A percentile compares a stretch with the other conserved stretches of the same genome.
Evolutionary conservation across 1,140 invertebrate genomes (phyloP).

Genomic region (Leptopilina boulardi): DNA sequence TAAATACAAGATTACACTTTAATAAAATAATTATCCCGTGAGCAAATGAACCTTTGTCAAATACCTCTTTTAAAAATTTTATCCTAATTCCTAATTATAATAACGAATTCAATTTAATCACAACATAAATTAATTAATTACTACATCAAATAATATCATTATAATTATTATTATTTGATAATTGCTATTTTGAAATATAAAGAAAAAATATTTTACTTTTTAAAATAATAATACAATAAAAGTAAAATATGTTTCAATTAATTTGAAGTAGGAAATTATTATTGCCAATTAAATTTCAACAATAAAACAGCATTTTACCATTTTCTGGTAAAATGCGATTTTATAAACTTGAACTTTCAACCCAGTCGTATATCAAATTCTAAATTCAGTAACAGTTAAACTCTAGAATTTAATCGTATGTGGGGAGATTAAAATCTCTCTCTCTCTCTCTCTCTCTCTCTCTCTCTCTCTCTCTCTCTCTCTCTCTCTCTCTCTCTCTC

Average conservation of each 20-base stretch:
- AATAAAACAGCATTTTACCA: background rate
- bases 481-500: too few species aligned
- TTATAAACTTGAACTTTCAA: background rate
- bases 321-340: background rate
- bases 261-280: background rate
- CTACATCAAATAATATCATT: too few species aligned
- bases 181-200: too few species aligned
- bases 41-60: background rate
- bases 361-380: background rate
- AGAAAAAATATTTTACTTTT: too few species aligned
- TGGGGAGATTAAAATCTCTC: background rate
- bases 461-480: too few species aligned
- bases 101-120: background rate
- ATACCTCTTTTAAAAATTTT: background rate
- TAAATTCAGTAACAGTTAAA: background rate
- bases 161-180: too few species aligned
- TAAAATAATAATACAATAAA: too few species aligned
- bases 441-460: too few species aligned
- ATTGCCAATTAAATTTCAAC: background rate
- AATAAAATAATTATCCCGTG: constrained; percentile 8
- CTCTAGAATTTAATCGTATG: background rate
- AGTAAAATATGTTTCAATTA: background rate
- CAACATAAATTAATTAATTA: background rate
- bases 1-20: constrained; percentile 24
- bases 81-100: background rate